phyloP scores from a whole-genome alignment of 2,113 vertebrate genomes.

The Phylloscopus trochiloides region DNA sequence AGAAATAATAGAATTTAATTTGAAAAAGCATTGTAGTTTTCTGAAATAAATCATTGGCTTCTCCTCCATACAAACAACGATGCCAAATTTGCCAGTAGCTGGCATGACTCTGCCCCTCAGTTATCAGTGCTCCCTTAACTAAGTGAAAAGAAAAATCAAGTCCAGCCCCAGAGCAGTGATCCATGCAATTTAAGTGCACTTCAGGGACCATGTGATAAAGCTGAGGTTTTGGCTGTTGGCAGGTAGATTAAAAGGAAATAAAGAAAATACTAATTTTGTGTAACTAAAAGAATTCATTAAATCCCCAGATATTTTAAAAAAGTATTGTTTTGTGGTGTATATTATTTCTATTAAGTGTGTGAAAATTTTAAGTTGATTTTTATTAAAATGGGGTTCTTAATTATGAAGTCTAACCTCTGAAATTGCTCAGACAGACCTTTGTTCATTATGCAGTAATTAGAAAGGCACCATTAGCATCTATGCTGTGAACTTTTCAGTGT shows the following conservation, averaged over 20 bases:
- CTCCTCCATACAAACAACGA: neutral
- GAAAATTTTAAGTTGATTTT: neutral
- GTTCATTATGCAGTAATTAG: conserved; percentile 77
- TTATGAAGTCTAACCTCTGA: conserved; percentile 67
- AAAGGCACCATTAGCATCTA: conserved; percentile 75
- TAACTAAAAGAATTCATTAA: neutral
- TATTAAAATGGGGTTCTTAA: conserved; percentile 65
- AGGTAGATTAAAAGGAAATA: neutral
- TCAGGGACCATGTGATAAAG: neutral
- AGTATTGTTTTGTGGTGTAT: neutral
- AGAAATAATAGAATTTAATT: neutral
- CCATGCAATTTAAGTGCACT: conserved; percentile 42
- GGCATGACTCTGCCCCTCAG: neutral
- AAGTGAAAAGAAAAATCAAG: conserved; percentile 17
- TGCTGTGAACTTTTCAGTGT: conserved; percentile 77
- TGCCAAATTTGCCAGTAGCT: neutral
- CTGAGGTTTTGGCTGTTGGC: neutral
- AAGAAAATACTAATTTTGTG: neutral
- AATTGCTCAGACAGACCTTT: conserved; percentile 76
- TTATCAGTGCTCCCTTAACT: neutral
- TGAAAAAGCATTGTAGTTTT: neutral
- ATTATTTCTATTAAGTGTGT: neutral
- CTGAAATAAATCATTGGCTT: neutral
- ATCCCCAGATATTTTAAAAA: neutral
- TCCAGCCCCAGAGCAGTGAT: neutral